Conservation (phyloP, 2,113 vertebrate species). For the Heterocephalus glaber region DNA sequence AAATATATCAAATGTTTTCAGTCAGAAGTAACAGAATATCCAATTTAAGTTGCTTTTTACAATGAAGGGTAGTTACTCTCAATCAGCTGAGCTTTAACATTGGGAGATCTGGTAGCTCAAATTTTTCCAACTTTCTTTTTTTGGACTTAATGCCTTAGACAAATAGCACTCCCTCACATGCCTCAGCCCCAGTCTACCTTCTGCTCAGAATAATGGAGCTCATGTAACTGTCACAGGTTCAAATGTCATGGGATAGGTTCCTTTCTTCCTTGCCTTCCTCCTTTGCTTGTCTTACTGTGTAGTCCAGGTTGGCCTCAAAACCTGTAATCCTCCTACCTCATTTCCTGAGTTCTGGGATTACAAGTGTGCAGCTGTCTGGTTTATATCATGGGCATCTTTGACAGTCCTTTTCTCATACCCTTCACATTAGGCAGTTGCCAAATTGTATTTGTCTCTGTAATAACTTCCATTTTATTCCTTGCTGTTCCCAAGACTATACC, state of each 20-base stretch:
- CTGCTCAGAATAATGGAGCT: not conserved
- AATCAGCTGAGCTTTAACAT: not conserved
- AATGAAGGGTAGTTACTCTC: not conserved
- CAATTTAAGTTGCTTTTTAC: slow-evolving; percentile 33
- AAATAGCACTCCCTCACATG: not conserved
- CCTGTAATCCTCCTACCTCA: not conserved
- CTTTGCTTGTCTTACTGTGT: not conserved
- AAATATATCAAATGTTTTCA: slow-evolving; percentile 16
- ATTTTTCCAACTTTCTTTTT: not conserved
- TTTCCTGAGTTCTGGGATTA: not conserved
- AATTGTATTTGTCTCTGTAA: not conserved
- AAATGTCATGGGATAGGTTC: not conserved
- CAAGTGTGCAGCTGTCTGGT: not conserved
- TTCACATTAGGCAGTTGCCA: not conserved
- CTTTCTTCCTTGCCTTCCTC: not conserved
- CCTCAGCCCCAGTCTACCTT: not conserved
- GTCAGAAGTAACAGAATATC: slow-evolving; percentile 12
- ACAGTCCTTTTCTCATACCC: not conserved
- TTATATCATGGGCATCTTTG: not conserved
- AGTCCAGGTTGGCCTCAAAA: not conserved
- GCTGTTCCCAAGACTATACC: not conserved
- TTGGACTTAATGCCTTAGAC: not conserved
- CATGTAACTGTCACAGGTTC: not conserved
- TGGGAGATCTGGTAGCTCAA: not conserved
- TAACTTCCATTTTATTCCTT: not conserved